Evolutionary conservation across 2,113 vertebrate genomes (phyloP), one percentile per base, ranked within the genome.

Genomic region (Boulengeromyrus knoepffleri): DNA sequence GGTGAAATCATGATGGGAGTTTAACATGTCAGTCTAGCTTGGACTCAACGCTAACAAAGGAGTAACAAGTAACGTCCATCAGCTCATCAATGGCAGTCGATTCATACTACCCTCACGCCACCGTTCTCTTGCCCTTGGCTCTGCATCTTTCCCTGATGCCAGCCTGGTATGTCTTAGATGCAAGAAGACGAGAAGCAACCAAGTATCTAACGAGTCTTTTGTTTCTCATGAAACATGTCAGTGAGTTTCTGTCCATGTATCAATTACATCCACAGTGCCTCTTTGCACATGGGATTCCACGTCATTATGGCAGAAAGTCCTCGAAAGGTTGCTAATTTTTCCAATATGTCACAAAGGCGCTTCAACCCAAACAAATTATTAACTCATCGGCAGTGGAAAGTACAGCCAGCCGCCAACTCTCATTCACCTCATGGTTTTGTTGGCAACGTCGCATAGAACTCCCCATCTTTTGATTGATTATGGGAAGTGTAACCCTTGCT

Each of bases 381-480:
- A 53, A 56, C 27, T 80, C 77, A 15, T 42, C 50, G 42, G 74
- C 45, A 42, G 36, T 31, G 21, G 74, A 45, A 74, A 52, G 24
- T 36, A 56, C 6, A 39, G 47, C 74, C 24, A 45, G 80, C n/a
- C 0, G 27, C 21, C 24, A 87, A 13, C 84, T 53, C 17, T 47
- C 31, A 52, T 56, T 47, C 4, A 39, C 46, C 62, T 89, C 62
- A 50, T 77, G 46, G 42, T 89, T 89, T 47, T 49, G 42, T 62
- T 88, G 53, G 52, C 87, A 31, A 19, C 24, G 70, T 42, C 36
- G 80, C 47, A 56, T 17, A 92, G 87, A 70, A 91, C 86, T 92
- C 42, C 89, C 90, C 90, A 85, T 88, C 88, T 83, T 92, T 92
- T 93, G 94, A 94, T 90, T 89, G 89, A 91, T 89, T 90, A 91